Evolutionary conservation across 2,888 invertebrate genomes (phyloP), one percentile per base, ranked within the genome.

Genomic region (Criorhina ranunculi): DNA sequence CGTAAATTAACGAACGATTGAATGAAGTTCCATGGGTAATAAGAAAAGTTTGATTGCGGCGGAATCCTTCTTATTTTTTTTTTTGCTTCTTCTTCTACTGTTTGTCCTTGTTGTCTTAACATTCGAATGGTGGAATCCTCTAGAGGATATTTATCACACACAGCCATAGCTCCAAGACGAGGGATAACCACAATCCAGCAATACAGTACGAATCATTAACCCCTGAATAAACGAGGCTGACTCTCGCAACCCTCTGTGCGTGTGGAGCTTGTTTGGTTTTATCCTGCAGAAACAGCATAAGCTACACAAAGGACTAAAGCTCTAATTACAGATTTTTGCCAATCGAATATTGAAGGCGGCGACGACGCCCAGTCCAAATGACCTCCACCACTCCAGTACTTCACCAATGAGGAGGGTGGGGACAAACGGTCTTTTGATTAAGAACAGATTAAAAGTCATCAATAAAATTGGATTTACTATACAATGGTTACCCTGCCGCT

Each of bases 1-100:
- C 85, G 85, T 85, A 85, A 85, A 85, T 85, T 85, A 85, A 85
- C 85, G 75, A 85, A 85, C 85, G 80, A 80, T 85, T 85, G 80
- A 85, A 85, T 80, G 85, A 85, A 85, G 85, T 85, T 85, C 85
- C 85, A 75, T 80, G 85, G 85, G 85, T 85, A 85, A 85, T 85
- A 85, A 85, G 85, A 85, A 85, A 85, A 85, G 85, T 85, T 85
- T 85, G 85, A 85, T 80, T 85, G 85, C 85, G 85, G 75, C 62
- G 79, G 80, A 76, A 85, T 80, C 80, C 80, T 80, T 80, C 75
- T 69, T 75, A 62, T 64, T 59, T 51, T 33, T 35, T 64, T 49
- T 40, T n/a, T n/a, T n/a, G n/a, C n/a, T n/a, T n/a, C n/a, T n/a
- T n/a, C n/a, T n/a, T n/a, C n/a, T n/a, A n/a, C 59, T 51, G 24